Base-by-base conservation (phyloP, 2,797 vertebrate genomes). In the Acanthiza pusilla region DNA sequence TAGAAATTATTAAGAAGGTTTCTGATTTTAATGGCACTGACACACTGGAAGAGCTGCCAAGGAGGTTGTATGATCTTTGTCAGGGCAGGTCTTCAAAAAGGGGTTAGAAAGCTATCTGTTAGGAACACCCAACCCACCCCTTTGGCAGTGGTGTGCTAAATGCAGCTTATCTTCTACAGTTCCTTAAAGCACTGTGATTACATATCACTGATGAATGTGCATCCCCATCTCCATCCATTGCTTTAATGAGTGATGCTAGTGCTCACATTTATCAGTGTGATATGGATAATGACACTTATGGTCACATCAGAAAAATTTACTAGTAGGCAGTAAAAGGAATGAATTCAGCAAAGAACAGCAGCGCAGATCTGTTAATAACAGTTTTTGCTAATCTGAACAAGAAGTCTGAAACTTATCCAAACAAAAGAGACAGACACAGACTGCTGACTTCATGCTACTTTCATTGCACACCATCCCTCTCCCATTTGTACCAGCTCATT, bases 11-110 rank as follows among this genome's bases (percentile, higher is more conserved):
- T 48, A 82, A 21, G 9, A 57, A 58, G 38, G 13, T 50, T 93
- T 92, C 42, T 45, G 36, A 72, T 81, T 72, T 84, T 72, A 78
- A 58, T 23, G 23, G 16, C 30, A 80, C 1, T 19, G 26, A 72
- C 0, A 0, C 15, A 58, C 12, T 21, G 30, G 47, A 73, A 91
- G 58, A 79, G 43, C 19, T 76, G 51, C 40, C 60, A 51, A 47
- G 13, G 18, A 62, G 12, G 3, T 1, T 76, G 13, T 36, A 70
- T 2, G 5, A 43, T 34, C 16, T 73, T 58, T 22, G 0, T 40
- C 83, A 66, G 16, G 7, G 16, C 11, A 73, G 10, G 14, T 58
- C 17, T 70, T 85, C 40, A 61, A 62, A 74, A 57, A 48, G 11
- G 72, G 29, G 21, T 3, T 42, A 43, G 22, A 57, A 50, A 65